Base-by-base conservation (phyloP, 37 sponge, comb jelly and placozoan genomes). In the Beroe forskalii region DNA sequence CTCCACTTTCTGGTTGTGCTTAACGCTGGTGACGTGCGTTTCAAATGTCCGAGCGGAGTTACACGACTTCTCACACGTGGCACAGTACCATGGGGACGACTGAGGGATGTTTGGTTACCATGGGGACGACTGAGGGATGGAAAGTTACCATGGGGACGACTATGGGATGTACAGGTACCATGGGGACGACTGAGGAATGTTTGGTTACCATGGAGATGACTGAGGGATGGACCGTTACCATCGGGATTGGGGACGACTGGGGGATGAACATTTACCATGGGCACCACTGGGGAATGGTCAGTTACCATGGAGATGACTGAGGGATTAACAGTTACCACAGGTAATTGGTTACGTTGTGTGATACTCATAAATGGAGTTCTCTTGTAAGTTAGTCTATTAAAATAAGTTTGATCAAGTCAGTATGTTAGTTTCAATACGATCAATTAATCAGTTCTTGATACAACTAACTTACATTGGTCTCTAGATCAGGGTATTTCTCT, bases 21-120 rank as follows among this genome's bases (percentile, higher is more conserved):
- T 80, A 4, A n/a, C 28, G 27, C 86, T 80, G n/a, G 86, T 38
- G 48, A 32, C 19, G 55, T 80, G 86, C 0, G 86, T 80, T 6
- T 80, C 55, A 24, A 80, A 80, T n/a, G 86, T 80, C 86, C 42
- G 86, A 19, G 35, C 35, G 2, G 86, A 80, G 86, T 80, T 80
- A 23, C 86, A 80, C 48, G 86, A 41, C 55, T 80, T 80, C 30
- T 44, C 40, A 23, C 86, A 80, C 55, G 86, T 17, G 9, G 86
- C 44, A 43, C 86, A 80, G 22, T 80, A 38, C 55, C 55, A 80
- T 4, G 28, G 86, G 40, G 86, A 80, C 25, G 55, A 23, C 86
- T 80, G 48, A 72, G 22, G 19, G 30, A 25, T 55, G 60, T 55
- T 55, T 19, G 60, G 17, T 55, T 80, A 38, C 55, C 55, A 80